Evolutionary conservation across 1,140 invertebrate genomes (phyloP), one percentile per base, ranked within the genome.

Genomic region (Drosophila santomea): DNA sequence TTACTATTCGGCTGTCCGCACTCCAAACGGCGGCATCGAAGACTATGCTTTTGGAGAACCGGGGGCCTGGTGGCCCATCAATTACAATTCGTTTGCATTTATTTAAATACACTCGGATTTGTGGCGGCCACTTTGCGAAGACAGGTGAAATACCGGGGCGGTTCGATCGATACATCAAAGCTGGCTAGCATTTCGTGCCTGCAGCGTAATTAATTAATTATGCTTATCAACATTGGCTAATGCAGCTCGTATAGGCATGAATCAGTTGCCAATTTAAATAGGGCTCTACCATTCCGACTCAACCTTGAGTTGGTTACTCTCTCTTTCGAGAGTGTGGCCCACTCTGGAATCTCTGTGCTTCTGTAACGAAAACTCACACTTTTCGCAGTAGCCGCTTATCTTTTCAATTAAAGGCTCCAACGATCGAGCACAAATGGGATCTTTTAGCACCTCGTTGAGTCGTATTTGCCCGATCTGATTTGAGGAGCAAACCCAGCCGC

Each of bases 21-120:
- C 8, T 62, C 39, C 17, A 14, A 38, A 23, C 35, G 44, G 63
- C 44, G 44, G 45, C 44, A 50, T 66, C 35, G 59, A 66, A 66
- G 32, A 64, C 15, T 8, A 32, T 32, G 39, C 15, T 38, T 59
- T 11, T 12, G n/a, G 20, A 35, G 51, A 35, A 52, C 36, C 36
- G 60, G 60, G 36, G 60, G 55, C 60, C 59, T n/a, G 58, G 44
- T 39, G 48, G 23, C 52, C 62, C 71, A 86, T 86, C 83, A 86
- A 86, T 86, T 83, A 83, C 79, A 86, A 83, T 86, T 86, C 71
- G 82, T 88, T 88, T 88, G 67, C 82, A 86, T 88, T 86, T 86
- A 86, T 86, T 86, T 86, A 86, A 89, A 86, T 86, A 83, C 83
- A 86, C 83, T 88, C 52, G 75, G 79, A 86, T 79, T 72, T 77